Percentiles rank a stretch among this genome's conserved stretches.
phyloP scores from a whole-genome alignment of 2,113 vertebrate genomes.

The Megaceryle torquata region DNA sequence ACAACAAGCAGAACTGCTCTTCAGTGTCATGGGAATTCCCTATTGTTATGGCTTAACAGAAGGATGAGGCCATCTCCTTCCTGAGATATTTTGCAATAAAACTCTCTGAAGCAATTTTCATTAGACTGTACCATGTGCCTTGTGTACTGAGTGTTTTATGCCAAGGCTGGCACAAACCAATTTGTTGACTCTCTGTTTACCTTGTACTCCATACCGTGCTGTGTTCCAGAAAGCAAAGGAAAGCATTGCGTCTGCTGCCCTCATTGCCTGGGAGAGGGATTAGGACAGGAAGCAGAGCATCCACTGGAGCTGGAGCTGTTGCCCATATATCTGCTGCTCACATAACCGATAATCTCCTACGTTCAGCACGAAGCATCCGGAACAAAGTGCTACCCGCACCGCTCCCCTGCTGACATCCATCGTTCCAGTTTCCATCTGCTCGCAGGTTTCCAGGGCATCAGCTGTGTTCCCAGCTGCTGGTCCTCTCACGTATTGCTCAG shows the following conservation, averaged over 20 bases:
- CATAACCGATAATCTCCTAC: conserved; percentile 10
- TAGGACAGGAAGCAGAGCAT: neutral
- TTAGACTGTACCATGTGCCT: neutral
- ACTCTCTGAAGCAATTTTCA: neutral
- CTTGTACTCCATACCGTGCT: neutral
- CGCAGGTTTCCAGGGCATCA: neutral
- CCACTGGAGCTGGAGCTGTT: neutral
- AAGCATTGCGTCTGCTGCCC: neutral
- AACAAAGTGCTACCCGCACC: neutral
- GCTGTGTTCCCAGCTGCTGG: neutral
- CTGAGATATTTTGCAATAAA: neutral
- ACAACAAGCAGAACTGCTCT: neutral
- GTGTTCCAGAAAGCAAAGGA: neutral
- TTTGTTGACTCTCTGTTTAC: neutral
- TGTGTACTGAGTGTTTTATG: neutral
- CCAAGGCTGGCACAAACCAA: neutral
- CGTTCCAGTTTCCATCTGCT: neutral
- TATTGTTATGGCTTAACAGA: neutral
- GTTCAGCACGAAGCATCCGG: neutral
- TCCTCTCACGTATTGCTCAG: rapidly evolving
- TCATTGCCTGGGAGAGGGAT: conserved; percentile 7
- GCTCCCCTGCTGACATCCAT: conserved; percentile 22
- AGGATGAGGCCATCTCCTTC: neutral
- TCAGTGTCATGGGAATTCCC: neutral
- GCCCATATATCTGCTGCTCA: neutral